Conservation (phyloP, 2,888 invertebrate genomes). For the Thymelicus sylvestris region DNA sequence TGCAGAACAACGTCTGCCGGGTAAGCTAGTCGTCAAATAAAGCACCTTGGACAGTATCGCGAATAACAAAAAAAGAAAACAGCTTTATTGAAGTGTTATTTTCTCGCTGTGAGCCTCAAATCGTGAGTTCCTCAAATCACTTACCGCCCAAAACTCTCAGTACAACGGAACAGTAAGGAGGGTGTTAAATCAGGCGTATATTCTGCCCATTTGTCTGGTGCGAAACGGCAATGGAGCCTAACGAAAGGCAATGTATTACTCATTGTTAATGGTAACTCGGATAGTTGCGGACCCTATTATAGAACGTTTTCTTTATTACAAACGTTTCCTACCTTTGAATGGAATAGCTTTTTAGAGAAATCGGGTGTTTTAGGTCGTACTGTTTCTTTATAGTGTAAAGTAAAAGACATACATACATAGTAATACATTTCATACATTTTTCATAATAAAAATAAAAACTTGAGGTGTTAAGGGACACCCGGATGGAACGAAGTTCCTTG, state of each 20-base stretch:
- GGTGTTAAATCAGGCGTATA: conserved; percentile 50
- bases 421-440: too few relatives aligned
- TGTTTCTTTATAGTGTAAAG: background rate
- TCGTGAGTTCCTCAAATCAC: background rate
- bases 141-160: background rate
- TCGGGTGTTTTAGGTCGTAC: conserved; percentile 4
- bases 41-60: too few relatives aligned
- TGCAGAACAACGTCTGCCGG: too few relatives aligned
- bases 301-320: conserved; percentile 28
- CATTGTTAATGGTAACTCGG: conserved; percentile 48
- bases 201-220: conserved; percentile 53
- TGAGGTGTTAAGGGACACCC: too few relatives aligned
- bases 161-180: background rate
- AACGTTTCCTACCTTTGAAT: conserved; percentile 17
- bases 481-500: too few relatives aligned
- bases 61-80: too few relatives aligned
- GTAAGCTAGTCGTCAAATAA: too few relatives aligned
- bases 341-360: conserved; percentile 13
- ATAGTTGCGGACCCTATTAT: conserved; percentile 44
- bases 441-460: too few relatives aligned
- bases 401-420: too few relatives aligned
- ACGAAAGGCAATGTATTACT: conserved; percentile 53
- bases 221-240: conserved; percentile 55
- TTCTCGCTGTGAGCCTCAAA: background rate
- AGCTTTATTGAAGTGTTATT: too few relatives aligned